Evolutionary conservation across 1,140 invertebrate species (phyloP).

Genomic region (Trichoplusia ni): DNA sequence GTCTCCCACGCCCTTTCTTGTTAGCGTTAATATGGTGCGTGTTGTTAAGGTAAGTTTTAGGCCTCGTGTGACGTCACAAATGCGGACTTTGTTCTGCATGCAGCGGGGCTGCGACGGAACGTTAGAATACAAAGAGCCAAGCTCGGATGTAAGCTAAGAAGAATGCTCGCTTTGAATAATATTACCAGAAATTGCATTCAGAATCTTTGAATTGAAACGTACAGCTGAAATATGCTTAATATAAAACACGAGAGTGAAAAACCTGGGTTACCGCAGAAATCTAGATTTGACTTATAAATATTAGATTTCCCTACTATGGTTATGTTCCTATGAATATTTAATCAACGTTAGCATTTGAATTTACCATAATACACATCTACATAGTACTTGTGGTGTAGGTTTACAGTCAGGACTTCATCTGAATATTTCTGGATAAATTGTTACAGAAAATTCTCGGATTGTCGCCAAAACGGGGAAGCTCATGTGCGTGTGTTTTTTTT

Average conservation of each 20-base stretch:
- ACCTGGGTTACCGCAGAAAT: slow-evolving; percentile 18
- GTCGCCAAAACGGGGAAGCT: slow-evolving; percentile 18
- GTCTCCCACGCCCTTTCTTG: slow-evolving; percentile 35
- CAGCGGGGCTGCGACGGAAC: slow-evolving; percentile 1
- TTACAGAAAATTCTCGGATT: slow-evolving; percentile 13
- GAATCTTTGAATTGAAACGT: slow-evolving; percentile 22
- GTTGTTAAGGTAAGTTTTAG: slow-evolving; percentile 32
- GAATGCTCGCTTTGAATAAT: slow-evolving; percentile 25
- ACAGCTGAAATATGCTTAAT: slow-evolving; percentile 10
- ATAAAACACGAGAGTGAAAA: too few species aligned
- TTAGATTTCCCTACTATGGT: background rate
- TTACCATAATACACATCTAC: background rate
- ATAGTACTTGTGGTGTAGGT: background rate
- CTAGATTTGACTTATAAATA: background rate
- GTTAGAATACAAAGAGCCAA: slow-evolving; percentile 26
- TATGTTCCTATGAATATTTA: background rate
- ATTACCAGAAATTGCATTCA: slow-evolving; percentile 17
- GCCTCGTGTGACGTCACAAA: slow-evolving; percentile 9
- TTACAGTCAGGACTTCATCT: slow-evolving; percentile 9
- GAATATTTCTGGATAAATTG: slow-evolving; percentile 21
- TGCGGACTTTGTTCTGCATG: slow-evolving; percentile 4
- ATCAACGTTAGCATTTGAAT: background rate
- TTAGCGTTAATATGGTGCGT: slow-evolving; percentile 41
- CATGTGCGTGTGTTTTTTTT: slow-evolving; percentile 46
- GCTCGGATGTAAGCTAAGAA: slow-evolving; percentile 19